These are phyloP conservation scores for Phymatocera aterrima DNA, from an alignment of 2,888 invertebrate species.

Conservation along the genomic window DNA sequence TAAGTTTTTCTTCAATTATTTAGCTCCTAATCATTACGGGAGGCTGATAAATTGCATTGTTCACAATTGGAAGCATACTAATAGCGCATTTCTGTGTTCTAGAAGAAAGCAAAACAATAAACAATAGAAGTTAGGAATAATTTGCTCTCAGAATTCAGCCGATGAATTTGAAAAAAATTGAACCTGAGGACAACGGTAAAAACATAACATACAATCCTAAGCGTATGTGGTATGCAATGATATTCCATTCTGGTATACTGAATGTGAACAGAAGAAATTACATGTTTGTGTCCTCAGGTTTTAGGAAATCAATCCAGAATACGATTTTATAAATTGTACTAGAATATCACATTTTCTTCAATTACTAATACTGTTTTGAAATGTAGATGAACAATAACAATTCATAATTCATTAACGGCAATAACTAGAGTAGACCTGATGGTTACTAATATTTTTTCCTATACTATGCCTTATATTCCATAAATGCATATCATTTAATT, in stretches of 20 bases:
- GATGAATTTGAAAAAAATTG: constrained; percentile 6
- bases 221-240: neutral
- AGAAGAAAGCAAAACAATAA: constrained; percentile 1
- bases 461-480: neutral
- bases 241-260: neutral
- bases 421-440: neutral
- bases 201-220: constrained; percentile 12
- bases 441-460: neutral
- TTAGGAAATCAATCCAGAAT: neutral
- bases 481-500: neutral
- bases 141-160: neutral
- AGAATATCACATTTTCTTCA: neutral
- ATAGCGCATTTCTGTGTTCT: neutral
- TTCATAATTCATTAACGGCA: neutral
- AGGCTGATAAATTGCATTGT: neutral
- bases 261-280: neutral
- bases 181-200: neutral
- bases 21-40: neutral
- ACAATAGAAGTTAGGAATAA: constrained; percentile 12
- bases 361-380: constrained; percentile 1
- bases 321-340: constrained; percentile 4
- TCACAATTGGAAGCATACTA: neutral
- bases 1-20: neutral
- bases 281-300: neutral
- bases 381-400: neutral